Percentiles rank a stretch among this genome's conserved stretches.
These are phyloP conservation scores for Hoplias malabaricus DNA, from an alignment of 2,113 vertebrate genomes.

Conservation along the genomic window DNA sequence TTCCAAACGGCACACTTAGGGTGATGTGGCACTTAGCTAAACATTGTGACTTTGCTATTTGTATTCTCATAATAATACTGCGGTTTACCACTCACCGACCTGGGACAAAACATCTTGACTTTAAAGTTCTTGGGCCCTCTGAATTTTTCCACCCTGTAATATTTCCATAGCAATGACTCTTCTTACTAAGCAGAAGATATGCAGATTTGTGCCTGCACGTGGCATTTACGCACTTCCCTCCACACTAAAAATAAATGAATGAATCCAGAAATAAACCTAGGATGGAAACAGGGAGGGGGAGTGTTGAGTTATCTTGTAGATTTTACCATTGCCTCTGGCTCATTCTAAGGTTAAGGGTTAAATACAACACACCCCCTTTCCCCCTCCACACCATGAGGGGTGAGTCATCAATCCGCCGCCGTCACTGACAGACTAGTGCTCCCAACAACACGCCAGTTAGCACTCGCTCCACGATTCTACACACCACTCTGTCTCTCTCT, in stretches of 20 bases:
- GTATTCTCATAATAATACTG: background rate
- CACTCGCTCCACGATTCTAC: conserved; percentile 67
- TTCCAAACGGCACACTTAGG: background rate
- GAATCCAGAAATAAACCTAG: conserved; percentile 52
- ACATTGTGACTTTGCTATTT: background rate
- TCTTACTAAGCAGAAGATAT: conserved; percentile 55
- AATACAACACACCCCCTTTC: conserved; percentile 32
- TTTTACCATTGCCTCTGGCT: conserved; percentile 11
- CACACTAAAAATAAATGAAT: conserved; percentile 65
- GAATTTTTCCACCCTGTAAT: conserved; percentile 2
- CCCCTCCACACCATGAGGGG: conserved; percentile 60
- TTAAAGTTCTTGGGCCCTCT: background rate
- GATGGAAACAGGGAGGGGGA: conserved; percentile 18
- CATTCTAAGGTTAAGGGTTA: conserved; percentile 55
- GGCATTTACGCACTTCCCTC: conserved; percentile 57
- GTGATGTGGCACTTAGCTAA: background rate
- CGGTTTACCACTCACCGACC: conserved; percentile 8
- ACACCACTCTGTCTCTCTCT: conserved; percentile 64
- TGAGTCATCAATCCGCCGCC: conserved; percentile 79
- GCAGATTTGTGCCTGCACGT: conserved; percentile 21
- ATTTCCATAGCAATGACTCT: conserved; percentile 42
- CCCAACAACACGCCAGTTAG: conserved; percentile 74
- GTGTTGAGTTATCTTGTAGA: conserved; percentile 1
- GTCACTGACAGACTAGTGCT: conserved; percentile 74
- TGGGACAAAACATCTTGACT: conserved; percentile 23